A percentile compares a stretch with the other conserved stretches of the same genome.
Conservation (phyloP, 1,140 invertebrate species). For the Caenorhabditis brenneri region DNA sequence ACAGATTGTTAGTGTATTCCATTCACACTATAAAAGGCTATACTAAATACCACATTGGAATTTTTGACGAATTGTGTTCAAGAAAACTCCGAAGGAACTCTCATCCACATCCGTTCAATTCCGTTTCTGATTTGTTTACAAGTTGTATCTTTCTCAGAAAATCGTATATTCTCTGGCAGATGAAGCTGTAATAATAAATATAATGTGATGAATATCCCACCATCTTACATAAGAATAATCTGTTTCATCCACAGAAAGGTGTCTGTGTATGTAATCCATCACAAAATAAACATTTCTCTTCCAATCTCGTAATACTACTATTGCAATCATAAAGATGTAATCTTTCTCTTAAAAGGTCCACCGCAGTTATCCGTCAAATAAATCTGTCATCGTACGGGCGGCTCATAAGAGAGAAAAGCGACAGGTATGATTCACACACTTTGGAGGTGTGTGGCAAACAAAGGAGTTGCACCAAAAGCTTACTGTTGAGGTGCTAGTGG, state of each 20-base stretch:
- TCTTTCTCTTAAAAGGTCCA: constrained; percentile 3
- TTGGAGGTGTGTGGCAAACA: background rate
- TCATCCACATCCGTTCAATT: too few species aligned
- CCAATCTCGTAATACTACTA: background rate
- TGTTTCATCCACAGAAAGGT: constrained; percentile 2
- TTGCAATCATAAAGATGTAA: constrained; percentile 5
- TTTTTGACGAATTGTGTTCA: too few species aligned
- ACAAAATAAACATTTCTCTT: background rate
- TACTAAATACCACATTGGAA: too few species aligned
- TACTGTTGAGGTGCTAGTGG: background rate
- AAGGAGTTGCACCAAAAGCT: background rate
- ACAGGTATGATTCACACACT: background rate
- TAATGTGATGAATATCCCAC: background rate
- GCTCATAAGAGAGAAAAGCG: background rate
- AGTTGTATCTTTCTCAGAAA: too few species aligned
- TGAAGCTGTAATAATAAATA: background rate
- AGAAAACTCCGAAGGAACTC: too few species aligned
- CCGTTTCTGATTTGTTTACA: too few species aligned
- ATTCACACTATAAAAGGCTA: too few species aligned
- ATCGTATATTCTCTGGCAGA: too few species aligned
- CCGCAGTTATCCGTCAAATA: constrained; percentile 22
- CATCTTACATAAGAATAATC: background rate
- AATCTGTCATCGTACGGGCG: constrained; percentile 4
- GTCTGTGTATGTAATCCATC: background rate
- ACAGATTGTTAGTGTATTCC: too few species aligned